A percentile compares a stretch with the other conserved stretches of the same genome.
These are phyloP conservation scores for Rhabdornis inornatus DNA, from an alignment of 2,113 vertebrate species.

Conservation along the genomic window DNA sequence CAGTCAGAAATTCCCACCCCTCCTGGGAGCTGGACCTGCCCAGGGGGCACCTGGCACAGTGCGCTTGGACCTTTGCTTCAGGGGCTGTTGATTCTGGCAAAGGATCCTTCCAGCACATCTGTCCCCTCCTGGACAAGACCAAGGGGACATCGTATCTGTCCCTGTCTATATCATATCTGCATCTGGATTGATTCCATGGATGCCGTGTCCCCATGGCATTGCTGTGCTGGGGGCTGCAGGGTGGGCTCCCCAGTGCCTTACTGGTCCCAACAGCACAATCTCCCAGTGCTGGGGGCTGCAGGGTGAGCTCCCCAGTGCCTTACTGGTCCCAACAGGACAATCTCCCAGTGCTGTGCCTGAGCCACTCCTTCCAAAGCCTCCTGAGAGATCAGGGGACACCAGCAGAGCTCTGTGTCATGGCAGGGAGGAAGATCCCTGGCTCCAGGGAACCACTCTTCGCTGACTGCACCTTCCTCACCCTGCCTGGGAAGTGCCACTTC, in stretches of 20 bases:
- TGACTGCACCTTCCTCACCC: neutral
- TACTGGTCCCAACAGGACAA: too few species aligned
- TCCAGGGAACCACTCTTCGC: neutral
- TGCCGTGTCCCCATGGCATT: fast-evolving
- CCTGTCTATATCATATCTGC: neutral
- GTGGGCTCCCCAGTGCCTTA: fast-evolving
- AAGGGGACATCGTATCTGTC: neutral
- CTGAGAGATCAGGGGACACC: neutral
- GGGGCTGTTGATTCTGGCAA: conserved; percentile 28
- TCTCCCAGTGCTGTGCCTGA: too few species aligned
- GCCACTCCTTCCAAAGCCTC: neutral
- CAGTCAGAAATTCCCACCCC: conserved; percentile 51
- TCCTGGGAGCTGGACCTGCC: neutral
- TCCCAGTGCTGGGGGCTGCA: too few species aligned
- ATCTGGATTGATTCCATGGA: neutral
- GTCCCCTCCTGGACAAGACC: neutral
- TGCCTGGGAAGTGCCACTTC: fast-evolving
- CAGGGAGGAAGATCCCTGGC: neutral
- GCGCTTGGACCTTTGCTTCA: neutral
- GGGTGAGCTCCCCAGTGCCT: too few species aligned
- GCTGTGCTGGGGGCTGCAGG: neutral
- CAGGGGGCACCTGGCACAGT: neutral
- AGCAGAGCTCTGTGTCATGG: fast-evolving
- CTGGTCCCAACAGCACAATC: too few species aligned
- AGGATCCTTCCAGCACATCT: neutral